These are phyloP conservation scores for Hirtodrosophila alboralis DNA, from an alignment of 2,888 invertebrate genomes.

Conservation along the genomic window DNA sequence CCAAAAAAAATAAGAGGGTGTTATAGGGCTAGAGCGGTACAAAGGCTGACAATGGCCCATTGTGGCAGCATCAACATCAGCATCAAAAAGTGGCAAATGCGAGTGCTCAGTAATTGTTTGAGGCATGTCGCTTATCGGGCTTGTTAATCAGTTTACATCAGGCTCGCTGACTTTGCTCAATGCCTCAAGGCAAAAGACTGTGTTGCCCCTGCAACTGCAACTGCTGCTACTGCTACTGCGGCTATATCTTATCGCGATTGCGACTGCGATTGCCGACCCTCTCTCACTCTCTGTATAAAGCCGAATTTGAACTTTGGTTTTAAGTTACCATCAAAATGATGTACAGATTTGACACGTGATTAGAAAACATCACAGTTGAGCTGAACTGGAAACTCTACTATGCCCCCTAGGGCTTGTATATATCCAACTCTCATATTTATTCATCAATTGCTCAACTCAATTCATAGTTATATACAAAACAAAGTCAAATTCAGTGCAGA, in stretches of 20 bases:
- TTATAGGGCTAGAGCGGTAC: constrained; percentile 11
- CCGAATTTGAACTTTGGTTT: constrained; percentile 69
- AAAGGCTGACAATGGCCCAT: constrained; percentile 42
- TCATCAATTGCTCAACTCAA: neutral
- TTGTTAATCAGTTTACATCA: constrained; percentile 74
- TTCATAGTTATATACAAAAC: neutral
- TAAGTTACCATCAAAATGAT: constrained; percentile 78
- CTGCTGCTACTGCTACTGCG: constrained; percentile 1
- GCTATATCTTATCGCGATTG: constrained; percentile 31
- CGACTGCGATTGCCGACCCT: constrained; percentile 33
- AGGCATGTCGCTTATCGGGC: constrained; percentile 63
- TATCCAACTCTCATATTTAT: neutral
- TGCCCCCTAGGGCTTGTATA: too few species aligned
- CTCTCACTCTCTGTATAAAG: constrained; percentile 16
- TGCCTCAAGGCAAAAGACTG: constrained; percentile 19
- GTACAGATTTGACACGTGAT: constrained; percentile 82
- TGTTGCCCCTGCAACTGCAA: neutral
- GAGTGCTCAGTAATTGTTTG: constrained; percentile 51
- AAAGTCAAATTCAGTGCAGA: neutral
- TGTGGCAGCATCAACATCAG: constrained; percentile 33
- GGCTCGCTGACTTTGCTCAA: constrained; percentile 72
- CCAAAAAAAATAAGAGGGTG: neutral
- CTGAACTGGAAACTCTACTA: constrained; percentile 11
- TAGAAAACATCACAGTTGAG: constrained; percentile 39
- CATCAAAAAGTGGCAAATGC: constrained; percentile 65